Base-by-base conservation (phyloP, 2,113 vertebrate genomes). In the Notechis scutatus region DNA sequence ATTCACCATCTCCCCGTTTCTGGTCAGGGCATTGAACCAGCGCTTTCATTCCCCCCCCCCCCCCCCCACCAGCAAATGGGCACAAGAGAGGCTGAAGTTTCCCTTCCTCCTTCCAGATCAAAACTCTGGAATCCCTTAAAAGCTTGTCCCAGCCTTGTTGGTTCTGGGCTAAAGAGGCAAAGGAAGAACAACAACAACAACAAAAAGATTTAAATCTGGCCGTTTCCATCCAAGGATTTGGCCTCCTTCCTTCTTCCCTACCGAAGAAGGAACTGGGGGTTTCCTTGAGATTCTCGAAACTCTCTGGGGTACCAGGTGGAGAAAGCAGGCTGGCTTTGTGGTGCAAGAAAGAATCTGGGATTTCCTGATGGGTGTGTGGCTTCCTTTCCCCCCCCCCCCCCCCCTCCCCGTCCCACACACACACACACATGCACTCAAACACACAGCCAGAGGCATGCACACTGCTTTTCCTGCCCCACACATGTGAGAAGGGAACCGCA, bases 371-470 rank as follows among this genome's bases (percentile, higher is more conserved):
- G 34, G 69, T 81, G 15, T 81, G 69, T 39, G 69, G 15, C 7
- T 81, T 39, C 6, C 18, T 39, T 4, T 1, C 7, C 34, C 5
- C 15, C n/a, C 0, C 1, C 5, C 23, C 1, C n/a, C 21, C 50
- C 7, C 56, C 20, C 20, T n/a, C n/a, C n/a, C n/a, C n/a, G n/a
- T n/a, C n/a, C 12, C 15, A 21, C 3, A 7, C 29, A 21, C 50
- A 23, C 5, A 34, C 50, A 23, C 5, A 57, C 56, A 57, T 1
- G 12, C 9, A 11, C 9, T 4, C 21, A 24, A 9, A 42, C 7
- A 23, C 23, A 45, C 55, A 42, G 9, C 0, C 55, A 2, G 34
- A 59, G 11, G 1, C 23, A 42, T 45, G 18, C 42, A 29, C 14
- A 1, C 14, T 26, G 26, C 18, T 14, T 45, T 47, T 6, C 89